Base-by-base conservation (phyloP, 2,797 vertebrate species). In the Molossus molossus region DNA sequence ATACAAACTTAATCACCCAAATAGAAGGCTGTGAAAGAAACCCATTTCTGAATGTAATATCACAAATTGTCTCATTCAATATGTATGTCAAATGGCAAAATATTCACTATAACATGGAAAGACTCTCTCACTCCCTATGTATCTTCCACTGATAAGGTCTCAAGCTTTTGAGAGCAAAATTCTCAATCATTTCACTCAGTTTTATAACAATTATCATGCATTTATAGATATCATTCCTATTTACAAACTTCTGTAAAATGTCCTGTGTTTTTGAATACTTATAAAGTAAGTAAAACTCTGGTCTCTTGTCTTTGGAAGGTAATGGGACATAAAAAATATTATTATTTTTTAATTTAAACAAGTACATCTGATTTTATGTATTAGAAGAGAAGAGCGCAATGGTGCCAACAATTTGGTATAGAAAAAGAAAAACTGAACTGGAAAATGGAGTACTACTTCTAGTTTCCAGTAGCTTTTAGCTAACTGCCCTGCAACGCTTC, bases 381-480 rank as follows among this genome's bases (percentile, higher is more conserved):
- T 17, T 95, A 6, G 82, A 90, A 87, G 50, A 91, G 9, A 79
- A 45, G 64, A 90, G 18, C 85, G 11, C 33, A 58, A 40, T 29
- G 12, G 23, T 85, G 37, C 8, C 58, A 91, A 96, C 84, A 79
- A 37, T 83, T 20, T 89, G 57, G 13, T 50, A 77, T 29, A 69
- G 1, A 6, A 94, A 95, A 87, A 83, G 11, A 14, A 20, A 96
- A 95, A 88, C 0, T 70, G 33, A 94, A 55, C 5, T 12, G 37
- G 70, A 64, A 94, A 83, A 64, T 9, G 7, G 15, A 90, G 12
- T 48, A 17, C 10, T 53, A 58, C 76, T 73, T 92, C 73, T 90
- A 94, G 65, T 96, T 94, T 70, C n/a, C 37, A 65, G 57, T n/a
- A 89, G 73, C 37, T 81, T 91, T 95, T 73, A 91, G 60, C 57